phyloP scores from a whole-genome alignment of 2,888 invertebrate species.

The Hecatera dysodea region DNA sequence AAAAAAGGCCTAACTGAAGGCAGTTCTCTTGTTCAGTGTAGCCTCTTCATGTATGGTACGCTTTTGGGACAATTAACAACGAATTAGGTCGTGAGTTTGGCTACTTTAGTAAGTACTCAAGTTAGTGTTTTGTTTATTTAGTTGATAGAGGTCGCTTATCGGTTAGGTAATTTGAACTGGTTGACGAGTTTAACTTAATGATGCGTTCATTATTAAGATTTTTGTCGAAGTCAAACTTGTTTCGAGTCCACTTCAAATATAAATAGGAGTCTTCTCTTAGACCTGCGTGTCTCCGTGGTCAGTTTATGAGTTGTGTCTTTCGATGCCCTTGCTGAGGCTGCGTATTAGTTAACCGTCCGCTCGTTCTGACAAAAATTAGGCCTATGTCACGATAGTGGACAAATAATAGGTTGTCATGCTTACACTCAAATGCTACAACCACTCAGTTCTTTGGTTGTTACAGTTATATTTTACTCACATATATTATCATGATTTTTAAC shows the following conservation, averaged over 20 bases:
- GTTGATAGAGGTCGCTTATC: conserved; percentile 50
- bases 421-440: neutral
- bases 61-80: conserved; percentile 17
- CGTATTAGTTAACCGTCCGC: neutral
- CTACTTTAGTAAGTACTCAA: conserved; percentile 7
- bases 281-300: neutral
- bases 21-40: neutral
- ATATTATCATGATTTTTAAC: conserved; percentile 34
- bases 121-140: conserved; percentile 40
- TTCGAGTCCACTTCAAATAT: neutral
- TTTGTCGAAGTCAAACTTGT: neutral
- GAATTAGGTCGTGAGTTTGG: conserved; percentile 44
- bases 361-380: neutral
- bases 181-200: conserved; percentile 28
- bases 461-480: neutral
- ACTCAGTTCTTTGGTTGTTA: neutral
- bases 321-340: neutral
- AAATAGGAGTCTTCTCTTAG: neutral
- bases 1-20: neutral
- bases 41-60: neutral
- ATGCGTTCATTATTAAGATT: conserved; percentile 32
- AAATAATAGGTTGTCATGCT: neutral
- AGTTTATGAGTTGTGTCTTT: neutral
- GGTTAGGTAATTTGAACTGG: conserved; percentile 48
- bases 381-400: neutral